These are phyloP conservation scores for Choristoneura fumiferana DNA, from an alignment of 1,140 invertebrate genomes.

Conservation along the genomic window DNA sequence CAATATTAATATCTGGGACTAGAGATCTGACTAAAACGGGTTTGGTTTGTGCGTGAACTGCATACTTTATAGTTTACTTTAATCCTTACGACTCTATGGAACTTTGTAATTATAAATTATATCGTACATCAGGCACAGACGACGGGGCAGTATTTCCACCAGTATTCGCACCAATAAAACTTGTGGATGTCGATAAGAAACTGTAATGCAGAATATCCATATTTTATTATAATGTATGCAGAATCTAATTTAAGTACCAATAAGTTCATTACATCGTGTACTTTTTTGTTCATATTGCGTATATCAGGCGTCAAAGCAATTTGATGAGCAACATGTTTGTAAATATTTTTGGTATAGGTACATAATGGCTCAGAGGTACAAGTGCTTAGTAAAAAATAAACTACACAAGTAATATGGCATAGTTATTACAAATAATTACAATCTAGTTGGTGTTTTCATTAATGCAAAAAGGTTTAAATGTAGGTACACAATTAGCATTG, in stretches of 20 bases:
- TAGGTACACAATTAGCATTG: conserved; percentile 1
- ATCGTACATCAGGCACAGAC: conserved; percentile 32
- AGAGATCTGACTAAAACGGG: conserved; percentile 70
- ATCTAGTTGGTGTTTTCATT: conserved; percentile 9
- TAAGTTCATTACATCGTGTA: not conserved
- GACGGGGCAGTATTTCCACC: conserved; percentile 25
- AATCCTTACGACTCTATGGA: conserved; percentile 7
- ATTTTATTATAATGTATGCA: not conserved
- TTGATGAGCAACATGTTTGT: conserved; percentile 10
- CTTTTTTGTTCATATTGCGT: not conserved
- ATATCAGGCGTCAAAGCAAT: conserved; percentile 1
- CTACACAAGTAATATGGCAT: conserved; percentile 25
- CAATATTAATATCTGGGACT: conserved; percentile 62
- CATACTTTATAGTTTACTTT: conserved; percentile 5
- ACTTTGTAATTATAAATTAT: not conserved
- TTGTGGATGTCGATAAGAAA: conserved; percentile 12
- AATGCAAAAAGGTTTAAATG: not conserved
- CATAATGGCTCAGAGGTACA: conserved; percentile 16
- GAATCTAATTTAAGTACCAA: conserved; percentile 2
- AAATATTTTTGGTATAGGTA: conserved; percentile 16
- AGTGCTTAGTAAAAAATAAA: conserved; percentile 23
- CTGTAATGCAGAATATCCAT: not conserved
- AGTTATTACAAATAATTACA: conserved; percentile 16
- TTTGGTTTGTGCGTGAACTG: conserved; percentile 52
- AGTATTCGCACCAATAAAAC: not conserved